phyloP scores from a whole-genome alignment of 1,140 invertebrate genomes.

The Bemisia tabaci region DNA sequence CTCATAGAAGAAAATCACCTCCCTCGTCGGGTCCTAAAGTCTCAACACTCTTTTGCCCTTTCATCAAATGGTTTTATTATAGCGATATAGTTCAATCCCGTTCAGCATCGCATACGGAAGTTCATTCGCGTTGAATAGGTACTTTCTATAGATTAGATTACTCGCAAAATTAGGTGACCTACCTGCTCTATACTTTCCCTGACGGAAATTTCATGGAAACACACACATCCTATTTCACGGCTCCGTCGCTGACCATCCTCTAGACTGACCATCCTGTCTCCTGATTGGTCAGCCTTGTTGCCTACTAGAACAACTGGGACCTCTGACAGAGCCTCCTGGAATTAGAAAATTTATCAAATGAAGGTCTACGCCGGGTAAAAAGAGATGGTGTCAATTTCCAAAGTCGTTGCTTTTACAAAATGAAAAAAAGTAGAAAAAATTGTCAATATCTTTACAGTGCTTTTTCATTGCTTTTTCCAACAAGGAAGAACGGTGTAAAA shows the following conservation, averaged over 20 bases:
- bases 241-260: slow-evolving; percentile 56
- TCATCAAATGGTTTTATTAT: too few relatives aligned
- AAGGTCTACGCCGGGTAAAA: slow-evolving; percentile 14
- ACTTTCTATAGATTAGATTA: too few relatives aligned
- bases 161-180: too few relatives aligned
- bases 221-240: slow-evolving; percentile 62
- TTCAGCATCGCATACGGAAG: too few relatives aligned
- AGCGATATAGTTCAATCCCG: too few relatives aligned
- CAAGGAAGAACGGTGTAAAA: too few relatives aligned
- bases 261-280: slow-evolving; percentile 56
- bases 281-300: slow-evolving; percentile 60
- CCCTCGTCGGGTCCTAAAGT: too few relatives aligned
- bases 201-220: slow-evolving; percentile 71
- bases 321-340: slow-evolving; percentile 40
- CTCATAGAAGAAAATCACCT: too few relatives aligned
- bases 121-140: too few relatives aligned
- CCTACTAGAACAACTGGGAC: slow-evolving; percentile 63
- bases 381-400: not conserved
- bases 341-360: slow-evolving; percentile 12
- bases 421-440: not conserved
- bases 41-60: too few relatives aligned
- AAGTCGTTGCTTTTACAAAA: too few relatives aligned
- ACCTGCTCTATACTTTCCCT: slow-evolving; percentile 65
- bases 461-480: too few relatives aligned
- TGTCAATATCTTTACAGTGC: not conserved